Percentiles rank a stretch among this genome's conserved stretches.
phyloP scores from a whole-genome alignment of 2,888 invertebrate species.

The Cosmia pyralina region DNA sequence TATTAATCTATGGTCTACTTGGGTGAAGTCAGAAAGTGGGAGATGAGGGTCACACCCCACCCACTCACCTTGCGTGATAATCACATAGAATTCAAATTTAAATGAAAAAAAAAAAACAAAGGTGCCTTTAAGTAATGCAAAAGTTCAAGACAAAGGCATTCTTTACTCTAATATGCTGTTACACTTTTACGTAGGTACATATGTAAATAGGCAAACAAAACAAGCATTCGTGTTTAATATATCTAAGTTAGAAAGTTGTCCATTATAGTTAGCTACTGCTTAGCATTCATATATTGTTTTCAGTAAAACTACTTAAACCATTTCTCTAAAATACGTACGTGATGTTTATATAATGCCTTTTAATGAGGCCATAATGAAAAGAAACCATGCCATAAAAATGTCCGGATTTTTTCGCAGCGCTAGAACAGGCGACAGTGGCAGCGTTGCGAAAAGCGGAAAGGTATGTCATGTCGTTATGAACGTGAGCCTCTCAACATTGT shows the following conservation, averaged over 20 bases:
- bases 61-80: neutral
- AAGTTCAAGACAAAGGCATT: neutral
- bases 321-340: constrained; percentile 47
- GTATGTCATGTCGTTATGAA: neutral
- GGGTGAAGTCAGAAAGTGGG: neutral
- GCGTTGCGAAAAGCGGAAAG: neutral
- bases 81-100: neutral
- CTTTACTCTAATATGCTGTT: neutral
- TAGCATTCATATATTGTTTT: constrained; percentile 53
- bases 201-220: constrained; percentile 39
- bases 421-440: neutral
- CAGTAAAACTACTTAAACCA: constrained; percentile 26
- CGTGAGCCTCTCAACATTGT: neutral
- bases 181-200: constrained; percentile 34
- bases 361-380: neutral
- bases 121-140: neutral
- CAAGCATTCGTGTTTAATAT: constrained; percentile 36
- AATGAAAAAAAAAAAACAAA: neutral
- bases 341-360: constrained; percentile 30
- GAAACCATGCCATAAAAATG: neutral
- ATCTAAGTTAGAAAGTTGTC: constrained; percentile 54
- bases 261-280: constrained; percentile 13
- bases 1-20: neutral
- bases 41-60: neutral
- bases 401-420: neutral